Evolutionary conservation across 2,888 invertebrate genomes (phyloP).

Genomic region (Protonemura montana): DNA sequence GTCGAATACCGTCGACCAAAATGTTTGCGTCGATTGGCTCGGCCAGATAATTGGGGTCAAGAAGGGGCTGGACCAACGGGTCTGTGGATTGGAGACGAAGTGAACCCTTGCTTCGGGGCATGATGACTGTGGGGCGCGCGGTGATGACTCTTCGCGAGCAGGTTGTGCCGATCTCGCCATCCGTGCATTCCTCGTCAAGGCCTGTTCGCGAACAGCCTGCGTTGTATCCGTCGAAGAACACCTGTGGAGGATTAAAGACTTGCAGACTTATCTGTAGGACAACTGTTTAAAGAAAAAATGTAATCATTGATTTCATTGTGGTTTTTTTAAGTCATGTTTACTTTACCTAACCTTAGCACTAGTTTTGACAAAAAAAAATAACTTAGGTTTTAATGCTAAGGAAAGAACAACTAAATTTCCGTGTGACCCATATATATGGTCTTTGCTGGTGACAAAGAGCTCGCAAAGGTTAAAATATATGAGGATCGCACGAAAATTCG

Average conservation of each 20-base stretch:
- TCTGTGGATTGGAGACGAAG: slow-evolving; percentile 67
- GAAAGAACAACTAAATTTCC: too few relatives aligned
- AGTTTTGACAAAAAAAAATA: too few relatives aligned
- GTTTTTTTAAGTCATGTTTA: too few relatives aligned
- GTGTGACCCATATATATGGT: too few relatives aligned
- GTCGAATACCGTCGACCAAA: slow-evolving; percentile 69
- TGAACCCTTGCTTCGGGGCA: slow-evolving; percentile 53
- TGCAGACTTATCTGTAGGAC: too few relatives aligned
- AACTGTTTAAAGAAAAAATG: too few relatives aligned
- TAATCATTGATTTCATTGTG: too few relatives aligned
- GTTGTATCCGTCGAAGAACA: slow-evolving; percentile 28
- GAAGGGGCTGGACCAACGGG: slow-evolving; percentile 73
- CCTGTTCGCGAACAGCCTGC: slow-evolving; percentile 23
- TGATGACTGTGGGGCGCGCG: background rate
- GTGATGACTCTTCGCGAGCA: background rate
- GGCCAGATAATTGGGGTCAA: slow-evolving; percentile 79
- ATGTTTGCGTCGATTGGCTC: slow-evolving; percentile 71
- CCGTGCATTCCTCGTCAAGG: background rate
- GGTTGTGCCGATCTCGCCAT: background rate
- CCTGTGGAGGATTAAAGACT: background rate
- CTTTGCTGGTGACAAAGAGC: too few relatives aligned
- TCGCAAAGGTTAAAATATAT: too few relatives aligned
- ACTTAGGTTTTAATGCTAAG: too few relatives aligned
- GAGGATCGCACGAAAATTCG: too few relatives aligned
- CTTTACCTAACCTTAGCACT: too few relatives aligned